Percentiles rank a stretch among this genome's conserved stretches.
Conservation (phyloP, 2,113 vertebrate genomes). For the Myrmecobius fasciatus region DNA sequence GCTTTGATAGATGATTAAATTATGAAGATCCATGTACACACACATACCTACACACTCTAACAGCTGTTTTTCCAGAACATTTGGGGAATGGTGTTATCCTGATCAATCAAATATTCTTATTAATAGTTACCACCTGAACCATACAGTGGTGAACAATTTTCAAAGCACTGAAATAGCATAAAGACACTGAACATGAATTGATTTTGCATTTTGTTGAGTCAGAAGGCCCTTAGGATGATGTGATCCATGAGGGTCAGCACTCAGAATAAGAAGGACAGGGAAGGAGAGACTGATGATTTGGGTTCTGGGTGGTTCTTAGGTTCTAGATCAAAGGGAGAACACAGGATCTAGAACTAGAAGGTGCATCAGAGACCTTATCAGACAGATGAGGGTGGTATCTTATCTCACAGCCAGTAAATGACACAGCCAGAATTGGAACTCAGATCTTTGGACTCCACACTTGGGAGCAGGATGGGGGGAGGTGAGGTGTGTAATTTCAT, state of each 20-base stretch:
- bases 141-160: not conserved
- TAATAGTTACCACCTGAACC: not conserved
- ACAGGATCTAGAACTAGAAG: not conserved
- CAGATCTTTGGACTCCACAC: not conserved
- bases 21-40: not conserved
- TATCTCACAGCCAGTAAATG: not conserved
- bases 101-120: not conserved
- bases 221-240: not conserved
- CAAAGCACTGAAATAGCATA: not conserved
- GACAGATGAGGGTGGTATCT: not conserved
- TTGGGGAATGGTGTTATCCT: not conserved
- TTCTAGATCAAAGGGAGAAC: not conserved
- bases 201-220: not conserved
- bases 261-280: not conserved
- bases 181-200: not conserved
- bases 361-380: not conserved
- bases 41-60: not conserved
- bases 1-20: not conserved
- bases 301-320: not conserved
- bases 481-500: not conserved
- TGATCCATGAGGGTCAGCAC: not conserved
- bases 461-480: not conserved
- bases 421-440: not conserved
- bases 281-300: not conserved
- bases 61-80: not conserved